A percentile compares a stretch with the other conserved stretches of the same genome.
Evolutionary conservation across 2,888 invertebrate genomes (phyloP).

Genomic region (Lasioglossum leucozonium): DNA sequence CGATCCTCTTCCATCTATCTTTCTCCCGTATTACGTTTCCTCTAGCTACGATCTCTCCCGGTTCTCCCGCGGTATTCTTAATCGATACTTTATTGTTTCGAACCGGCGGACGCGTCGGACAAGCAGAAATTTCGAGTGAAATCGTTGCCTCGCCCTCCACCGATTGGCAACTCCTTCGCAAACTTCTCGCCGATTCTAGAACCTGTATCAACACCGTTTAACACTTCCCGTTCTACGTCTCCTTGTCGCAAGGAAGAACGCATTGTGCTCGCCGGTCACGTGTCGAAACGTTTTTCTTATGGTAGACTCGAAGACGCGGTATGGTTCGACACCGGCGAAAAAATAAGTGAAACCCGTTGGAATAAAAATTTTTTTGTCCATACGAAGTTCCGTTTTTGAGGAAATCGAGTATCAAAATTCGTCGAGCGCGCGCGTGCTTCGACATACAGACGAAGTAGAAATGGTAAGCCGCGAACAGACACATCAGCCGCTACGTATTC

Average conservation of each 20-base stretch:
- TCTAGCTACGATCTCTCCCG: neutral
- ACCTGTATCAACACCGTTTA: neutral
- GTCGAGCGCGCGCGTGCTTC: neutral
- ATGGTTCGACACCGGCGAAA: neutral
- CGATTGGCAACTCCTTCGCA: neutral
- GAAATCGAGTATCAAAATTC: neutral
- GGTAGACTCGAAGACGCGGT: neutral
- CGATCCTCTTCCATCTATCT: neutral
- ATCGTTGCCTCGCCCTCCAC: neutral
- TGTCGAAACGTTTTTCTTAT: neutral
- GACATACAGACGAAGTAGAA: neutral
- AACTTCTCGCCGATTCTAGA: neutral
- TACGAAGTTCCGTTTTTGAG: neutral
- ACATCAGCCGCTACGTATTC: neutral
- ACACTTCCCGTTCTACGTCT: neutral
- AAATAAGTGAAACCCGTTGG: neutral
- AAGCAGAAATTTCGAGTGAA: neutral
- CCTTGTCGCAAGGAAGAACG: neutral
- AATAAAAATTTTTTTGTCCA: neutral
- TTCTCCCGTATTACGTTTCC: slow-evolving; percentile 7
- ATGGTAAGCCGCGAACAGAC: neutral
- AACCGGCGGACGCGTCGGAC: neutral
- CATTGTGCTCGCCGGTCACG: no score
- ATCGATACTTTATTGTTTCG: slow-evolving; percentile 18
- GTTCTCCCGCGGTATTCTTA: slow-evolving; percentile 1